Evolutionary conservation across 2,797 vertebrate genomes (phyloP), one percentile per base, ranked within the genome.

Genomic region (Phyllotis vaccarum): DNA sequence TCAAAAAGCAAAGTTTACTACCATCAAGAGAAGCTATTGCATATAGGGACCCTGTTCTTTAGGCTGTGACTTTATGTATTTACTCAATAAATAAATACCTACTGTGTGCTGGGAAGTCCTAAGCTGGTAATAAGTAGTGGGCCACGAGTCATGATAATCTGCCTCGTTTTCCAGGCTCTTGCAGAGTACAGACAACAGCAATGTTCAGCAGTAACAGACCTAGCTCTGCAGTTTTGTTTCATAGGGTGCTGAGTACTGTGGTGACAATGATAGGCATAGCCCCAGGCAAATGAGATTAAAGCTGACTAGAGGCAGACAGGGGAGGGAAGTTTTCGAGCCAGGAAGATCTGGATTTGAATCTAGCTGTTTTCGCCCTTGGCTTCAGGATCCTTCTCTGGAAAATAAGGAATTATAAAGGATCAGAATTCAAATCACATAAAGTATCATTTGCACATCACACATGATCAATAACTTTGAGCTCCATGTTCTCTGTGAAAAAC

Each of bases 1-100:
- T 75, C 29, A 79, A 49, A 86, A 83, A 94, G 58, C 75, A 60
- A 96, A 72, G 16, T 90, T 60, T 66, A 79, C 83, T 46, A 56
- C 46, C 37, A 34, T 3, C 31, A 79, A 86, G 58, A 86, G 27
- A 86, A 79, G 78, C 64, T 81, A 0, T 49, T n/a, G 72, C 10
- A n/a, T 74, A 49, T 14, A 31, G 34, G 78, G 68, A 79, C 9
- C n/a, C 16, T 79, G 46, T 64, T n/a, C 13, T 12, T 34, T 78
- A 40, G 43, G 11, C 74, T 88, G 9, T 62, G 52, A 70, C 29
- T 85, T 90, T 40, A 37, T 93, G 60, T 81, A 40, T 94, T 95
- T 91, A 10, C 29, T 54, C 2, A 19, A 13, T 60, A 82, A 76
- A n/a, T 78, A 79, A 87, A 58, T 17, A 27, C 6, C 27, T 27